Evolutionary conservation across 1,140 invertebrate species (phyloP), one percentile per base, ranked within the genome.

Genomic region (Drosophila pseudoananassae): DNA sequence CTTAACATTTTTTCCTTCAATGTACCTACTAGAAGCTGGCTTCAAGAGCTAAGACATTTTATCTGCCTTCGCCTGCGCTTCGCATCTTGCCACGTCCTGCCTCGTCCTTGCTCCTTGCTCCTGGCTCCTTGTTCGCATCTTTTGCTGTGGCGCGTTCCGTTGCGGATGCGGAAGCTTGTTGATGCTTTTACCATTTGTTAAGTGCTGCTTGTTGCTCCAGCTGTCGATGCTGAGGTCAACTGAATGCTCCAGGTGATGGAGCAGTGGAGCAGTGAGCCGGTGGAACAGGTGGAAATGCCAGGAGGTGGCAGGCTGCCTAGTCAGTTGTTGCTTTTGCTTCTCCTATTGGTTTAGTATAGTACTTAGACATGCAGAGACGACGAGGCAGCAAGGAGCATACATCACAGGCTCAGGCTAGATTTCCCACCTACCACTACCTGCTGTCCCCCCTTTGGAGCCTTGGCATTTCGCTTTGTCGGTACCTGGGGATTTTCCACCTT

Each of bases 111-210:
- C 29, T 31, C 9, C 31, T 10, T 8, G 9, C 33, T 10, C 29
- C 9, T 10, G 7, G 31, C 31, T 31, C 33, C 33, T 36, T 36
- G 10, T 36, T 36, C 33, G 33, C 63, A 60, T 50, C 63, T 64
- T 66, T 46, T 23, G 43, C 15, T 17, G 51, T 45, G 58, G 50
- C 64, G 78, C 83, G 78, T 87, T 87, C 82, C 82, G 82, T 68
- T 87, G 83, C 82, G 82, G 83, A 87, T 87, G 75, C 83, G 83
- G 83, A 87, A 87, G 83, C 83, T 88, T 88, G 83, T 87, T 88
- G 83, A 87, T 88, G 83, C 83, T 87, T 87, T 88, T 88, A 88
- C 83, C 83, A 87, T 87, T 87, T 87, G 83, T 87, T 88, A 87
- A 87, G 83, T 87, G 83, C 83, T 87, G 83, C 83, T 87, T 87